Evolutionary conservation across 2,113 vertebrate species (phyloP), one percentile per base, ranked within the genome.

Genomic region (Tupaia chinensis): DNA sequence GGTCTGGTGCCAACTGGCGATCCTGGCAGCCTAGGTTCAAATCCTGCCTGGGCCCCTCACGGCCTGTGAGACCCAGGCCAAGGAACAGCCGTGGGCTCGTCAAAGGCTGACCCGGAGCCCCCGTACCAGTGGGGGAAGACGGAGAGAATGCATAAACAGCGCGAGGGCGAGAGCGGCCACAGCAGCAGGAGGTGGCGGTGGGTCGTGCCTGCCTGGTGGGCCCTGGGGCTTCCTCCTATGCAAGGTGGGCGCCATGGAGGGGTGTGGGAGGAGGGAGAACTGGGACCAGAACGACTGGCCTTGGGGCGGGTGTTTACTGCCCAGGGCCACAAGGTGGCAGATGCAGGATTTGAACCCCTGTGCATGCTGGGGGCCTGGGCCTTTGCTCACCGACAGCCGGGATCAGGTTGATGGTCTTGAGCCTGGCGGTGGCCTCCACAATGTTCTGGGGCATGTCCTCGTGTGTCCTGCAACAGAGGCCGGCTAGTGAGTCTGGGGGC

Each of bases 401-500:
- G 93, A 99, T 98, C 54, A 99, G 10, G 94, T 98, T 99, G 78
- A 99, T 98, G 0, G 97, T 99, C 98, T 99, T 99, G 66, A 99
- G 85, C 22, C 61, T 14, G 0, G 94, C 97, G 10, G 98, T 98
- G 1, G 99, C 99, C 29, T 98, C 97, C 5, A 98, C 97, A 7
- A 99, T 93, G 89, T 99, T 99, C 73, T 99, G 98, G 0, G 99
- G 98, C 84, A 99, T 97, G 44, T 99, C 97, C 68, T 99, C 98
- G 0, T 98, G 23, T 0, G 20, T 96, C 82, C 99, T 99, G 96
- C 25, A 80, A 93, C 7, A 16, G 23, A 91, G 63, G 58, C 4
- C 0, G 1, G 58, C 32, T 25, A 20, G 32, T 95, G 79, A 94
- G 72, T 9, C 34, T 2, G 1, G 76, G 10, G 53, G 23, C 3